phyloP scores from a whole-genome alignment of 2,888 invertebrate genomes.

The Celastrina argiolus region DNA sequence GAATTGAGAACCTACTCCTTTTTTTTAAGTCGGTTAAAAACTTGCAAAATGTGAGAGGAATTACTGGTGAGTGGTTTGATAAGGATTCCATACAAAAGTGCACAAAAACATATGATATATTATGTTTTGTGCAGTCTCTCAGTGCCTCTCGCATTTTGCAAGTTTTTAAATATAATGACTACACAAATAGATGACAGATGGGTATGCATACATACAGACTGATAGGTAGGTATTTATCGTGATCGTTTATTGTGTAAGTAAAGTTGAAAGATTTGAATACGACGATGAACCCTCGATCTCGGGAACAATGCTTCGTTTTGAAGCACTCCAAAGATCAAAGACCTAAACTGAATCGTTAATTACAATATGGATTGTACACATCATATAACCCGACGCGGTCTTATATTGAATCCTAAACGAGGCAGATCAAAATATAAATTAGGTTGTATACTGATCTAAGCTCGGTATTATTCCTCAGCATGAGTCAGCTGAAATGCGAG shows the following conservation, averaged over 20 bases:
- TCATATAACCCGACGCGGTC: not conserved
- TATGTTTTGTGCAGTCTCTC: no score
- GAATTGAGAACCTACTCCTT: no score
- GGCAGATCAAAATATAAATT: constrained; percentile 9
- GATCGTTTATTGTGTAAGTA: not conserved
- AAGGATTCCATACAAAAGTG: no score
- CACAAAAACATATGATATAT: no score
- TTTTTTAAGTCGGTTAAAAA: no score
- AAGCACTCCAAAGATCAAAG: not conserved
- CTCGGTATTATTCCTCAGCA: not conserved
- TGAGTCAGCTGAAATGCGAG: constrained; percentile 7
- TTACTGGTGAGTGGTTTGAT: no score
- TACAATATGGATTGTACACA: not conserved
- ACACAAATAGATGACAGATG: not conserved
- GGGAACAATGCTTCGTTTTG: not conserved
- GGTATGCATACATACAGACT: not conserved
- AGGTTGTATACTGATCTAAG: not conserved
- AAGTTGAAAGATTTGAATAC: not conserved
- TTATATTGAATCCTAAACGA: constrained; percentile 1
- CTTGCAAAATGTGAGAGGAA: no score
- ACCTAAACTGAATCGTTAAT: not conserved
- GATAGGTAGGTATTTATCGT: not conserved
- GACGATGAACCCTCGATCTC: not conserved
- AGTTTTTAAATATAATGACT: not conserved
- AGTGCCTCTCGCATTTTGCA: no score